Percentiles rank a stretch among this genome's conserved stretches.
phyloP scores from a whole-genome alignment of 2,797 vertebrate genomes.

The Gorsachius magnificus region DNA sequence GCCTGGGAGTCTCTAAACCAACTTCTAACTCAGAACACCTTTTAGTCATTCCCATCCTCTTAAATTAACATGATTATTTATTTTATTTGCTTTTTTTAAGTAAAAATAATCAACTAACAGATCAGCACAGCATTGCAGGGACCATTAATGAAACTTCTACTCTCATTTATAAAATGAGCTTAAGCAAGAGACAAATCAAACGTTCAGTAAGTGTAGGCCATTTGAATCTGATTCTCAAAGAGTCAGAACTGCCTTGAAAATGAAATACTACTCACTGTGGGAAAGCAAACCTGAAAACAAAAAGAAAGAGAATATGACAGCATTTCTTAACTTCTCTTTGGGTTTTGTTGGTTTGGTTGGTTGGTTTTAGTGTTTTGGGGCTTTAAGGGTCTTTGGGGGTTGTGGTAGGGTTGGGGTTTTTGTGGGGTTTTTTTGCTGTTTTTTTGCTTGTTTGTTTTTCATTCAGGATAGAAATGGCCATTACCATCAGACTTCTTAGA shows the following conservation, averaged over 20 bases:
- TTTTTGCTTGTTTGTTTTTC: background rate
- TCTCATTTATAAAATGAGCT: background rate
- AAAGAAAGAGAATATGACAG: background rate
- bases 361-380: background rate
- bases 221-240: background rate
- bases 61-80: background rate
- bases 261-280: background rate
- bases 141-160: background rate
- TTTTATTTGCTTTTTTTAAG: background rate
- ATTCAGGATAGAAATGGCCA: background rate
- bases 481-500: background rate
- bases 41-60: background rate
- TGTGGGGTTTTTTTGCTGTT: too few relatives aligned
- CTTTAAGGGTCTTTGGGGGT: accelerated
- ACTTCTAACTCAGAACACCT: background rate
- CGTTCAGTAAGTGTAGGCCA: background rate
- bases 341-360: accelerated
- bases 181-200: background rate
- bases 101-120: background rate
- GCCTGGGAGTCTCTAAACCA: background rate
- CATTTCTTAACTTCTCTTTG: background rate
- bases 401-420: background rate
- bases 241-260: background rate
- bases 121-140: background rate
- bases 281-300: background rate